Evolutionary conservation across 2,797 vertebrate species (phyloP).

Genomic region (Acanthurus lineatus): DNA sequence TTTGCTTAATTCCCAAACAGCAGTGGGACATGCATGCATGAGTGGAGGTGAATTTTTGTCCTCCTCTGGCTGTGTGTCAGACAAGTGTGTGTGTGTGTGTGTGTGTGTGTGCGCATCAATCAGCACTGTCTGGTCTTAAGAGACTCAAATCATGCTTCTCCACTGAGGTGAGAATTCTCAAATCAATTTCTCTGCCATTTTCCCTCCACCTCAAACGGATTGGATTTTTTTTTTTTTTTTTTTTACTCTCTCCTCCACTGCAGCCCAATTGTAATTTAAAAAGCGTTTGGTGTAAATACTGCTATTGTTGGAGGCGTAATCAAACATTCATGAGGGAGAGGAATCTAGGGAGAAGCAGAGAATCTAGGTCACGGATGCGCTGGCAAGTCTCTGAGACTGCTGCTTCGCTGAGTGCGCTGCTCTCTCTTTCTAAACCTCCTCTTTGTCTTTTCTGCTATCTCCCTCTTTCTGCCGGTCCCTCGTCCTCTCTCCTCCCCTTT

Average conservation of each 20-base stretch:
- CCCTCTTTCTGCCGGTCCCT: constrained; percentile 20
- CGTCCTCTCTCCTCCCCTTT: constrained; percentile 7
- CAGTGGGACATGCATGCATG: background rate
- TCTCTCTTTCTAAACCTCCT: constrained; percentile 64
- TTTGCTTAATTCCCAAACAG: constrained; percentile 26
- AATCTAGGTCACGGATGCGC: constrained; percentile 86
- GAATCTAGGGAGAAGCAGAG: constrained; percentile 78
- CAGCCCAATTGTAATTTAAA: constrained; percentile 75
- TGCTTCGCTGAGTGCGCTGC: constrained; percentile 63
- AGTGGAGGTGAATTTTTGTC: constrained; percentile 30
- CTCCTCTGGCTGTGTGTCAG: constrained; percentile 19
- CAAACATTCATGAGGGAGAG: constrained; percentile 86
- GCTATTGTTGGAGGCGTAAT: constrained; percentile 85
- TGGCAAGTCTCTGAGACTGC: constrained; percentile 75
- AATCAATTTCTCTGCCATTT: constrained; percentile 68
- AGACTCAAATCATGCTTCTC: constrained; percentile 57
- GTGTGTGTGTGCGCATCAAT: constrained; percentile 41
- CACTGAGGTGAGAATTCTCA: constrained; percentile 68
- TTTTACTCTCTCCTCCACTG: constrained; percentile 10
- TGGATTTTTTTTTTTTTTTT: constrained; percentile 35
- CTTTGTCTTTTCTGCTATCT: constrained; percentile 60
- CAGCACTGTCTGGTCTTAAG: constrained; percentile 56
- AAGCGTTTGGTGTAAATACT: constrained; percentile 80
- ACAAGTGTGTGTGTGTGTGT: constrained; percentile 20
- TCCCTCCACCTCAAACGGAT: constrained; percentile 52